Base-by-base conservation (phyloP, 1,140 invertebrate species). In the Gonatopus flavifemur region DNA sequence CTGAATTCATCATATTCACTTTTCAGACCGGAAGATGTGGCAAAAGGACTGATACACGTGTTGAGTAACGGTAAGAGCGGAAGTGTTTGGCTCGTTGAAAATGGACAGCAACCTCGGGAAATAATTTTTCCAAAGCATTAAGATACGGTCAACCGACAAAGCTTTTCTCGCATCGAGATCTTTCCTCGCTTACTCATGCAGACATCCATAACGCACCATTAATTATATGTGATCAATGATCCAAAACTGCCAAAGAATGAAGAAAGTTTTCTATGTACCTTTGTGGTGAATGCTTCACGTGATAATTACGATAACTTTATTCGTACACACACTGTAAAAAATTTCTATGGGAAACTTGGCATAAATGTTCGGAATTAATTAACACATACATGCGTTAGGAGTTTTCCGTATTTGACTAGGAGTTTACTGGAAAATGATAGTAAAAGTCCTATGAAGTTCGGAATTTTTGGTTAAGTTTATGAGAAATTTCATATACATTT, bases 31-130 rank as follows among this genome's bases (percentile, higher is more conserved):
- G 85, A 87, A 46, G 83, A 86, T 63, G 84, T 88, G 4, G 84
- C 81, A 0, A 82, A 84, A 63, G 80, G 83, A 3, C 64, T 88
- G 55, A 78, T 87, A 38, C 83, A 87, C 30, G 70, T 88, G 7
- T 64, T 88, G 15, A 78, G 77, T 40, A 86, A 81, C 57, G 86
- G 80, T 15, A 81, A 84, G 48, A 88, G 84, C 61, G 87, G 87
- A 15, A 84, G 84, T 3, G 83, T 88, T 13, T 88, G 87, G 87
- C 62, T 86, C 7, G 83, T 88, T 3, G 86, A 88, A 59, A 85
- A 87, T 52, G 80, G 83, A 2, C 81, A 85, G 54, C 80, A 84
- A 1, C 79, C 84, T 1, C 75, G 81, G 57, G 85, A 88, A 70
- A 70, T 84, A 16, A 80, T 70, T 52, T 78, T 77, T 42, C 57